A percentile compares a stretch with the other conserved stretches of the same genome.
These are phyloP conservation scores for Mya arenaria DNA, from an alignment of 1,140 invertebrate species.

Conservation along the genomic window DNA sequence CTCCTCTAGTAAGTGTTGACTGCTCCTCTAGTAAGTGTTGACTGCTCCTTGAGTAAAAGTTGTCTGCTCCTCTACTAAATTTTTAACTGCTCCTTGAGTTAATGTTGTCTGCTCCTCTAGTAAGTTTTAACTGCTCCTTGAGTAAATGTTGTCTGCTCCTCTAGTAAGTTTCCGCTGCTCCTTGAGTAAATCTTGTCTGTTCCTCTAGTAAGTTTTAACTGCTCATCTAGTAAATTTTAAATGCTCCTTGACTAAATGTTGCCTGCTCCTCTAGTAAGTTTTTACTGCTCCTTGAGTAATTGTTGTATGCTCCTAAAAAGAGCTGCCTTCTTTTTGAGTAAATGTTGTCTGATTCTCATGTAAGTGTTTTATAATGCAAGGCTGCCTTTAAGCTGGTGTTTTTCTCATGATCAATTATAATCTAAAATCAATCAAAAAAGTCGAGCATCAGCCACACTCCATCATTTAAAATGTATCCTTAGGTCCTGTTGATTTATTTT, in stretches of 20 bases:
- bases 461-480: too few relatives aligned
- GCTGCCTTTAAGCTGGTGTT: too few relatives aligned
- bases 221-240: neutral
- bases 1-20: conserved; percentile 1
- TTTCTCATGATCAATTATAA: too few relatives aligned
- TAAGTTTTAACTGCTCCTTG: conserved; percentile 21
- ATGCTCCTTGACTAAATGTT: conserved; percentile 12
- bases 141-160: neutral
- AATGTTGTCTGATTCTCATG: too few relatives aligned
- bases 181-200: neutral
- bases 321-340: neutral
- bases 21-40: neutral
- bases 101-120: neutral
- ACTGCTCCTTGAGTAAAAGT: neutral
- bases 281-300: neutral
- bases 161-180: conserved; percentile 18
- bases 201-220: neutral
- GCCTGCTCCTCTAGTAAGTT: neutral
- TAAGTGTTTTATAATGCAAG: too few relatives aligned
- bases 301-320: neutral
- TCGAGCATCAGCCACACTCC: too few relatives aligned
- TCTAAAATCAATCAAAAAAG: too few relatives aligned
- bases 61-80: neutral
- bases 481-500: too few relatives aligned
- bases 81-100: neutral